These are phyloP conservation scores for Drosophila monieri DNA, from an alignment of 2,888 invertebrate genomes.

Conservation along the genomic window DNA sequence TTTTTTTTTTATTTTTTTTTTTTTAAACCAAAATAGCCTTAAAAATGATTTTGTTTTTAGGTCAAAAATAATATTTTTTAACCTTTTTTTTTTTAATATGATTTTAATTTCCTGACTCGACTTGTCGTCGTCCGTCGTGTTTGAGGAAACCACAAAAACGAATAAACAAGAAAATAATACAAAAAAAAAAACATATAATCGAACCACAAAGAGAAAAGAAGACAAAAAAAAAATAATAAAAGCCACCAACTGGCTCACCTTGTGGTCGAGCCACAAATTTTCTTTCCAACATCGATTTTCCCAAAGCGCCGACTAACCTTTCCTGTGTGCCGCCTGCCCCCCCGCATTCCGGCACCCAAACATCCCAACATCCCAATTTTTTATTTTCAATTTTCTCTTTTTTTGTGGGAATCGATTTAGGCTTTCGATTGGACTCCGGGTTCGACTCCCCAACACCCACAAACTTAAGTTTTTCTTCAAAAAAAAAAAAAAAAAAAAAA, in stretches of 20 bases:
- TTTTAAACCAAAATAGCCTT: constrained; percentile 20
- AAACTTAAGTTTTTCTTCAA: constrained; percentile 35
- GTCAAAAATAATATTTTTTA: constrained; percentile 22
- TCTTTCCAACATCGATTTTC: constrained; percentile 47
- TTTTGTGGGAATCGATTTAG: constrained; percentile 43
- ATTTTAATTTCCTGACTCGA: constrained; percentile 43
- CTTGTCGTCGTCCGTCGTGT: background rate
- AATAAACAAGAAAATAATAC: constrained; percentile 31
- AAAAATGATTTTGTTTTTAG: constrained; percentile 20
- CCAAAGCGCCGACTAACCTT: constrained; percentile 37
- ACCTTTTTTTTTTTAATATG: constrained; percentile 24
- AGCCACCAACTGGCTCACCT: constrained; percentile 42
- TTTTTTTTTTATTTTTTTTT: constrained; percentile 22
- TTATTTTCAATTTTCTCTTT: constrained; percentile 40
- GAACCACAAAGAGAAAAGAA: constrained; percentile 19
- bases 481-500: constrained; percentile 19
- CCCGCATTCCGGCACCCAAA: background rate
- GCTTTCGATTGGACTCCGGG: constrained; percentile 18
- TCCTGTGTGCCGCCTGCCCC: background rate
- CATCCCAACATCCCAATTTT: background rate
- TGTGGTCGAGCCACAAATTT: constrained; percentile 39
- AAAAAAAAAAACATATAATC: constrained; percentile 12
- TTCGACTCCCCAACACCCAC: constrained; percentile 20
- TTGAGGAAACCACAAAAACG: constrained; percentile 37
- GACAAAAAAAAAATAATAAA: constrained; percentile 11